Evolutionary conservation across 2,888 invertebrate genomes (phyloP), one percentile per base, ranked within the genome.

Genomic region (Drosophila falleni): DNA sequence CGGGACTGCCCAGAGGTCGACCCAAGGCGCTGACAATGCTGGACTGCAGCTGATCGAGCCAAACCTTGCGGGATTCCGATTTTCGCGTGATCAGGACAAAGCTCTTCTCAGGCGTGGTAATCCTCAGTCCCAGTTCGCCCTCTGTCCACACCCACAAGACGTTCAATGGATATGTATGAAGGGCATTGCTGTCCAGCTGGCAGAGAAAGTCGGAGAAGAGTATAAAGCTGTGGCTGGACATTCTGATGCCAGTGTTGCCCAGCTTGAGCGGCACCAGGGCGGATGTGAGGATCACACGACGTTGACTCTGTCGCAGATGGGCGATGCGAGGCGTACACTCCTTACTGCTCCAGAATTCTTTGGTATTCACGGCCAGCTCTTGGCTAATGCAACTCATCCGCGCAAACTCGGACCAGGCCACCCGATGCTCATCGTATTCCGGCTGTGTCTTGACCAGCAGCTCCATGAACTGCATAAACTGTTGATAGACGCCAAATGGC

Each of bases 181-280:
- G 94, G 29, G 95, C 95, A 39, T 96, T 96, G 31, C 69, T 81
- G 85, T 94, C 94, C 29, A 96, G 93, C 89, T 97, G 97, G 62
- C 97, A 94, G 73, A 98, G 95, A 61, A 96, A 93, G 92, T 98
- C 97, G 62, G 95, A 96, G 88, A 98, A 95, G 54, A 98, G 93
- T 78, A 97, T 94, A 87, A 98, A 97, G 94, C 95, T 95, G 87
- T 97, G 96, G 0, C 95, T 95, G 5, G 96, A 95, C 46, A 80
- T 80, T 37, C 81, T 89, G 91, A 97, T 96, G 72, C 96, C 94
- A 23, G 96, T 95, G 31, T 96, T 95, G 10, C 95, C 95, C 68
- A 97, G 93, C 75, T 94, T 95, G 3, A 98, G 92, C 0, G 96
- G 95, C 75, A 95, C 94, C 8, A 95, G 93, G 80, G 95, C 95